Conservation (phyloP, 2,888 invertebrate species). For the Orthonychiurus folsomi region DNA sequence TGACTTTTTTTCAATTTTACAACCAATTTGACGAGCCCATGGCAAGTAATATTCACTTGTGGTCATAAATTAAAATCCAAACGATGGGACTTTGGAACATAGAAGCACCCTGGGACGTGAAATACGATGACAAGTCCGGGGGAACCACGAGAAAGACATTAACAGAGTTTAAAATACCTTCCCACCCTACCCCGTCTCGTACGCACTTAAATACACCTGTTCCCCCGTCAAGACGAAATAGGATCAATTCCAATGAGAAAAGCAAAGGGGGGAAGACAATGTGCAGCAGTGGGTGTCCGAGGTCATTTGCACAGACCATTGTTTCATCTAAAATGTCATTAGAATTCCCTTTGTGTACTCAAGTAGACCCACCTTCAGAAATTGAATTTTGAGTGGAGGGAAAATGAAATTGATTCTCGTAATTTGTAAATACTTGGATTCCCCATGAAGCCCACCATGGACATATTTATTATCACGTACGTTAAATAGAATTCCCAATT, state of each 20-base stretch:
- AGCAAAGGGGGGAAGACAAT: not conserved
- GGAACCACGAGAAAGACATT: not conserved
- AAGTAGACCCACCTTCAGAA: too few relatives aligned
- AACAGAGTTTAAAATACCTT: not conserved
- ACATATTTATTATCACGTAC: too few relatives aligned
- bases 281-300: not conserved
- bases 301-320: not conserved
- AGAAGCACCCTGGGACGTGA: not conserved
- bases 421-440: too few relatives aligned
- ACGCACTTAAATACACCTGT: not conserved
- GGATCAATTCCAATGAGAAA: not conserved
- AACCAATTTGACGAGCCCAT: not conserved
- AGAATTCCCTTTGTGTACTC: too few relatives aligned
- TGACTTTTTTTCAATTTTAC: not conserved
- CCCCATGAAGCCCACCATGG: too few relatives aligned
- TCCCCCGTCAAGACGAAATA: not conserved
- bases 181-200: not conserved
- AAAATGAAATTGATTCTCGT: too few relatives aligned
- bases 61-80: not conserved
- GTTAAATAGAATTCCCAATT: too few relatives aligned
- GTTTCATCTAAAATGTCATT: too few relatives aligned
- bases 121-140: not conserved
- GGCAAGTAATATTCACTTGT: not conserved
- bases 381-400: too few relatives aligned
- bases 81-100: not conserved